phyloP scores from a whole-genome alignment of 2,888 invertebrate genomes.

The Frankliniella intonsa region DNA sequence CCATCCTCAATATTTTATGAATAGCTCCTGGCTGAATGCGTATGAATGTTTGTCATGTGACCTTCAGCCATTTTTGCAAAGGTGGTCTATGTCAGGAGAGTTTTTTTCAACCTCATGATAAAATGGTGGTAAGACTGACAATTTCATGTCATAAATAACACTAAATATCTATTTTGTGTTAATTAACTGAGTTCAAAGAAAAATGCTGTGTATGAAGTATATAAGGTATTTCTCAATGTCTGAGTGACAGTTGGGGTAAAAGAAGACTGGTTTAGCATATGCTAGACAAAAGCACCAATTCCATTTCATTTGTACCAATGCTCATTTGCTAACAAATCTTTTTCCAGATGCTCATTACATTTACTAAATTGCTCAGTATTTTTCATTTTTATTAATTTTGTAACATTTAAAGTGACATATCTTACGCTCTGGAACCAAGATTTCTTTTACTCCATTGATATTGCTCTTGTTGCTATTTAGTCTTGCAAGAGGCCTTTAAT shows the following conservation, averaged over 20 bases:
- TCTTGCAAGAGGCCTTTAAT: not conserved
- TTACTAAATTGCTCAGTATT: not conserved
- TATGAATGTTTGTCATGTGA: slow-evolving; percentile 71
- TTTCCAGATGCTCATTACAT: not conserved
- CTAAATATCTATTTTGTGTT: too few species aligned
- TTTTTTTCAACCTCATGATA: slow-evolving; percentile 49
- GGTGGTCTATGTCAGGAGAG: slow-evolving; percentile 74
- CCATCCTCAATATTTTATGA: slow-evolving; percentile 58
- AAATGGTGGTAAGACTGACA: not conserved
- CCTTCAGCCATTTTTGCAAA: slow-evolving; percentile 73
- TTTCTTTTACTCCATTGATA: not conserved
- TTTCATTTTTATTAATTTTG: not conserved
- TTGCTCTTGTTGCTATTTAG: not conserved
- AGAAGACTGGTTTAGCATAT: not conserved
- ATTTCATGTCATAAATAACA: not conserved
- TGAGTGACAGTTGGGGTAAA: not conserved
- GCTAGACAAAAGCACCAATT: not conserved
- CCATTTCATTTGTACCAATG: not conserved
- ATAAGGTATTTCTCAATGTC: too few species aligned
- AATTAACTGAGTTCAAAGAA: too few species aligned
- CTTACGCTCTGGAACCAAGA: too few species aligned
- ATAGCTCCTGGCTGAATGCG: slow-evolving; percentile 56
- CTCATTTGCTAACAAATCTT: not conserved
- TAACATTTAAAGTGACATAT: too few species aligned
- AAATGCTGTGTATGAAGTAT: too few species aligned